Percentiles rank a stretch among this genome's conserved stretches.
phyloP scores from a whole-genome alignment of 2,113 vertebrate genomes.

The Heliornis fulica region DNA sequence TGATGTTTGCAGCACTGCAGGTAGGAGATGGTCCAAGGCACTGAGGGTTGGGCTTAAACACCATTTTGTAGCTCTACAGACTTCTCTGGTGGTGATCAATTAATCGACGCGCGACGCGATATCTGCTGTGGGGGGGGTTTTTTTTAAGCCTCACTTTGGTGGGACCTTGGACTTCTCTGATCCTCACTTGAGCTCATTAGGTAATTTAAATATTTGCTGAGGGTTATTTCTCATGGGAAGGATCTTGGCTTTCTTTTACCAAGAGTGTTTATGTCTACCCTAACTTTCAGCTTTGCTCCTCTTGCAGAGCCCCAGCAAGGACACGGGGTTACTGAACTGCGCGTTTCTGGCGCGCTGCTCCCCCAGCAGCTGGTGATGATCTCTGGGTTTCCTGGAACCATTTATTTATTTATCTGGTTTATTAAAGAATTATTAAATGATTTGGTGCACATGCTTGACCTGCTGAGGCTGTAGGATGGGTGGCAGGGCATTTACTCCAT shows the following conservation, averaged over 20 bases:
- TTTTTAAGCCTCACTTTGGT: not conserved
- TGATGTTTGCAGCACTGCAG: slow-evolving; percentile 99
- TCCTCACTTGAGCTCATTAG: not conserved
- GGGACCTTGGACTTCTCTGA: not conserved
- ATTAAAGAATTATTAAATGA: not conserved
- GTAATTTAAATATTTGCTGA: slow-evolving; percentile 20
- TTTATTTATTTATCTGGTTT: slow-evolving; percentile 30
- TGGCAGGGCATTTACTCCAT: not conserved
- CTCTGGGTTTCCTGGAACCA: slow-evolving; percentile 54
- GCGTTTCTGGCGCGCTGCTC: slow-evolving; percentile 25
- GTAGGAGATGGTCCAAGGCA: slow-evolving; percentile 47
- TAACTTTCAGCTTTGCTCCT: not conserved
- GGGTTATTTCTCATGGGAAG: not conserved
- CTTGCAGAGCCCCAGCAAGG: not conserved
- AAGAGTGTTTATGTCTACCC: not conserved
- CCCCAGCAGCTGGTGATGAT: slow-evolving; percentile 26
- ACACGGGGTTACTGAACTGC: slow-evolving; percentile 43
- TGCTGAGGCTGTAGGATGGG: not conserved
- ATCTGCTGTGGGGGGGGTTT: too few species aligned
- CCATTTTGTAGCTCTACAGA: not conserved
- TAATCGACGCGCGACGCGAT: rapidly evolving
- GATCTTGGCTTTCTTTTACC: not conserved
- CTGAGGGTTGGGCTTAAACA: not conserved
- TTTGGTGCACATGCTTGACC: not conserved
- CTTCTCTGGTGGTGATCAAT: not conserved